Base-by-base conservation (phyloP, 1,140 invertebrate species). In the Temnothorax nylanderi region DNA sequence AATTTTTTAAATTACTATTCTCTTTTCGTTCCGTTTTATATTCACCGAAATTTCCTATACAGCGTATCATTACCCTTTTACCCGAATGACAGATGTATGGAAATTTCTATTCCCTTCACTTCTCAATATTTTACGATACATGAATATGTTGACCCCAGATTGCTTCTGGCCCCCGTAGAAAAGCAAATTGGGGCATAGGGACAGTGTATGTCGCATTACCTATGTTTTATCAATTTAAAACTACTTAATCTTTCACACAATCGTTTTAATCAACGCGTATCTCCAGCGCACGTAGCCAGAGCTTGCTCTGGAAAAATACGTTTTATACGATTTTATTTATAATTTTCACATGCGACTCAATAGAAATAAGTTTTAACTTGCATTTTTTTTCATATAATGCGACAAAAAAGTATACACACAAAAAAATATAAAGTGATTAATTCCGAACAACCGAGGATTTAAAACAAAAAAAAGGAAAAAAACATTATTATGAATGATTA, bases 191-290 rank as follows among this genome's bases (percentile, higher is more conserved):
- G 92, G 92, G 89, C 86, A 75, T 54, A 85, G 76, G 85, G 88
- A 91, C 54, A 85, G 75, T 85, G 74, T 90, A 92, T 91, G 93
- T 93, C 92, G 64, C 91, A 91, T 94, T 92, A 93, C 88, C 92
- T 91, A 90, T 90, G 49, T 67, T 76, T 85, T 75, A 87, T 2
- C 74, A 72, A 87, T 85, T 87, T 60, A 77, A 90, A 90, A 16
- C 51, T 64, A 34, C 47, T 78, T 54, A 54, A 54, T 56, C 3
- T 56, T 69, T 84, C 54, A 75, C 41, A 44, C 51, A 69, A 81
- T 58, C 18, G 34, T 71, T 81, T 71, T 58, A 78, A 78, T 78
- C 44, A 65, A 37, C 54, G 32, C 26, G 56, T 62, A 34, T 56
- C 62, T 80, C 34, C 37, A 41, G 32, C 49, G 69, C 41, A 49